Conservation (phyloP, 2,797 vertebrate species). For the Dallia pectoralis region DNA sequence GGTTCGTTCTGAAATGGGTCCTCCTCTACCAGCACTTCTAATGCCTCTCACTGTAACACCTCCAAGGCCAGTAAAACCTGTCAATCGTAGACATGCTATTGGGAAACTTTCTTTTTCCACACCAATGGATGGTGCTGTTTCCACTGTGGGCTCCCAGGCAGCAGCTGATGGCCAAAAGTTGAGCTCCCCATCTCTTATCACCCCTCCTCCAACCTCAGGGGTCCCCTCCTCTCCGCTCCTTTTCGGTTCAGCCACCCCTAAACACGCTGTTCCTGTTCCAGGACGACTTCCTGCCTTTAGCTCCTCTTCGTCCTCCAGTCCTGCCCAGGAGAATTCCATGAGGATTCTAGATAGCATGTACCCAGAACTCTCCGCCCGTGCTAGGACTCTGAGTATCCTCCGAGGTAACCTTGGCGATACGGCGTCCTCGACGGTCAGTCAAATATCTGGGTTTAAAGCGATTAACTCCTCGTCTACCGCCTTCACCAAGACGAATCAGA, state of each 20-base stretch:
- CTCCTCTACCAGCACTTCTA: constrained; percentile 85
- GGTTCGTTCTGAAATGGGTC: constrained; percentile 86
- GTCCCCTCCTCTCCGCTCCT: constrained; percentile 90
- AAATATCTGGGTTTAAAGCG: constrained; percentile 81
- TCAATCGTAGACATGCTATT: constrained; percentile 71
- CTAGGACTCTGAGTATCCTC: constrained; percentile 90
- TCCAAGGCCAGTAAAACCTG: constrained; percentile 64
- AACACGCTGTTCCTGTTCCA: constrained; percentile 92
- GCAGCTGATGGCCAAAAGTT: constrained; percentile 42
- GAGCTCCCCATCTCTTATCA: constrained; percentile 58
- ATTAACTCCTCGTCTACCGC: constrained; percentile 86
- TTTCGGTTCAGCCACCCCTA: constrained; percentile 93
- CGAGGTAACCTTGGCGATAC: constrained; percentile 80
- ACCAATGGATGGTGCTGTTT: constrained; percentile 66
- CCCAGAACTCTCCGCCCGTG: constrained; percentile 90
- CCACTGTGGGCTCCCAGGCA: constrained; percentile 62
- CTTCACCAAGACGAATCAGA: constrained; percentile 83
- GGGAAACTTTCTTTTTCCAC: constrained; percentile 73
- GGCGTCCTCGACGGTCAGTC: constrained; percentile 56
- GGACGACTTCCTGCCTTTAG: constrained; percentile 82
- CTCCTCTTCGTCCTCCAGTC: constrained; percentile 57
- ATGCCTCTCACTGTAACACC: constrained; percentile 82
- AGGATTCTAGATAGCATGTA: constrained; percentile 95
- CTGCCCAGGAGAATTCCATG: constrained; percentile 89
- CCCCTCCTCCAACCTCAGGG: constrained; percentile 69